Evolutionary conservation across 2,888 invertebrate species (phyloP), one percentile per base, ranked within the genome.

Genomic region (Parnassius apollo): DNA sequence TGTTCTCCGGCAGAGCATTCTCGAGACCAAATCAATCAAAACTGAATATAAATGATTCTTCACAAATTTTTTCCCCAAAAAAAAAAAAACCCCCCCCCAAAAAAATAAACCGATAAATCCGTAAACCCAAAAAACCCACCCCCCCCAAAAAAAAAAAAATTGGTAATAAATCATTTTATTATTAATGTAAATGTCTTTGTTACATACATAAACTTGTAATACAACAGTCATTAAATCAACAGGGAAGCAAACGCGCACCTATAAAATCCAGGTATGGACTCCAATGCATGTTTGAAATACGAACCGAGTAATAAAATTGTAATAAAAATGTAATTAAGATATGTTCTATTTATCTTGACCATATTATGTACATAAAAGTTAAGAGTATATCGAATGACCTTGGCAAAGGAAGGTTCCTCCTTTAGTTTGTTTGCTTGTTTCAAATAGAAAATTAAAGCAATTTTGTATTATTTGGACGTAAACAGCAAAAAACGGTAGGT

Each of bases 401-500:
- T 59, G 51, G n/a, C 7, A 8, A 52, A 3, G 25, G 44, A 52
- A 52, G 44, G 52, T 45, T 52, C 52, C 9, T 44, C 12, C 13
- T 53, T 42, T 49, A 12, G 11, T 10, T 9, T 45, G 45, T 18
- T 44, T 50, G 4, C 13, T 22, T 22, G n/a, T 13, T n/a, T 52
- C 52, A 45, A 59, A 52, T 59, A 59, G 59, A 52, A 61, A 61
- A 50, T 55, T 55, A 42, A 7, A 22, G 10, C 48, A 55, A 18
- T 18, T 3, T 55, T 55, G 42, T 48, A 10, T 57, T 22, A 62
- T 58, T 53, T 49, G 51, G 42, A 13, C 57, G 49, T 56, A 59
- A 64, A 52, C 25, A n/a, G 51, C 42, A 51, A 54, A 12, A 45
- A 59, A 25, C 53, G 44, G 54, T 58, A 64, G 60, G 60, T 61